Base-by-base conservation (phyloP, 2,888 invertebrate species). In the Halictus ligatus region DNA sequence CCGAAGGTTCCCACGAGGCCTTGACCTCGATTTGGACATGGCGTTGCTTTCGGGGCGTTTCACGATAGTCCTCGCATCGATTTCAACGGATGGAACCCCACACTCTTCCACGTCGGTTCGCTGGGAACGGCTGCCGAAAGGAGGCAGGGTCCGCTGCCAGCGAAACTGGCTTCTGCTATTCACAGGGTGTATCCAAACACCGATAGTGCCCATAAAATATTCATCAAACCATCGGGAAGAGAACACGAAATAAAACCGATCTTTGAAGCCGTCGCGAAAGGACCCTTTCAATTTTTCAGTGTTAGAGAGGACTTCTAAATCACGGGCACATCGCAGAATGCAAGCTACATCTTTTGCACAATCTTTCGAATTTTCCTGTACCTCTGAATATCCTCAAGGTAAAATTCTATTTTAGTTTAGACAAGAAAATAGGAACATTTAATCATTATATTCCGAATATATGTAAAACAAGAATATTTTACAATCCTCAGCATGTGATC, bases 61-160 rank as follows among this genome's bases (percentile, higher is more conserved):
- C 83, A 76, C 77, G 83, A 75, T 77, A 81, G 78, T 84, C 85
- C 84, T 78, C 85, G 88, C 90, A 92, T 92, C 91, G 92, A 92
- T 92, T 91, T 88, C 83, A 87, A 46, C 21, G 83, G 78, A 85
- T 79, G 88, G 46, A 84, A 81, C 77, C 78, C 86, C 86, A 78
- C 86, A 75, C 88, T 81, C 82, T 74, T 74, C 73, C 15, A 67
- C 69, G 18, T 29, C 13, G 13, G 64, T 64, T 67, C 67, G 40
- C 46, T 43, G 71, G 69, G 48, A 86, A 84, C 74, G 35, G 80
- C 69, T 74, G 75, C 48, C 80, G 82, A 81, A 60, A 81, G 64
- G 21, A 29, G 48, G 43, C 35, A 81, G 35, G 67, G 43, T 73
- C 67, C 7, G 15, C 35, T 54, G 64, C 25, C 75, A 75, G 60